These are phyloP conservation scores for Marasmarcha lunaedactyla DNA, from an alignment of 2,888 invertebrate species.

Conservation along the genomic window DNA sequence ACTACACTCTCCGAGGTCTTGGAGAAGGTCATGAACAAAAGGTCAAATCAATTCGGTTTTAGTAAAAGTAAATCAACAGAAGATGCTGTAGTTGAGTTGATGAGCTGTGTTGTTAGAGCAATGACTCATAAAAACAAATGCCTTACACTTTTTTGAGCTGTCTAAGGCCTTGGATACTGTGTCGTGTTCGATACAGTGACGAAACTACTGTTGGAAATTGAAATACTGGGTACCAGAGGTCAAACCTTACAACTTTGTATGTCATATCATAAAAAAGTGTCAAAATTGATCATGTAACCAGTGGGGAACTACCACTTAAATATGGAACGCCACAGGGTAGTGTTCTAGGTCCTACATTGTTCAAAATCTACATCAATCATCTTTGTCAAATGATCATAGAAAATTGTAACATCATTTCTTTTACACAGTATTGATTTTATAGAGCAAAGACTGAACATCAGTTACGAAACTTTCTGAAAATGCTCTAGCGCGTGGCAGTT, in stretches of 20 bases:
- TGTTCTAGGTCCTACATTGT: background rate
- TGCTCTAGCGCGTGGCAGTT: too few species aligned
- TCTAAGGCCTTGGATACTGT: slow-evolving; percentile 1
- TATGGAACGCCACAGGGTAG: background rate
- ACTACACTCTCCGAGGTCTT: background rate
- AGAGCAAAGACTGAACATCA: too few species aligned
- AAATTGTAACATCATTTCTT: background rate
- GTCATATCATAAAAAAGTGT: background rate
- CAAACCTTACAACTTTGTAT: background rate
- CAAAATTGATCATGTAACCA: background rate
- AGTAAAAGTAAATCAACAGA: background rate
- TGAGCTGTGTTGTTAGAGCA: too few species aligned
- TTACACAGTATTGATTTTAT: too few species aligned
- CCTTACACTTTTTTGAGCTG: background rate
- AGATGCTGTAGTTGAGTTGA: background rate
- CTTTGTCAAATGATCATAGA: background rate
- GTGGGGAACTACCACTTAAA: too few species aligned
- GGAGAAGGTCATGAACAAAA: background rate
- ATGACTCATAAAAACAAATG: background rate
- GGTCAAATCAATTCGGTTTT: background rate
- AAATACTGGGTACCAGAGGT: background rate
- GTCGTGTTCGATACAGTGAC: too few species aligned
- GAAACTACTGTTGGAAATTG: background rate
- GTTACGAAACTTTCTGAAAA: too few species aligned
- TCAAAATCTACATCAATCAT: background rate